Base-by-base conservation (phyloP, 1,140 invertebrate genomes). In the Drosophila elegans region DNA sequence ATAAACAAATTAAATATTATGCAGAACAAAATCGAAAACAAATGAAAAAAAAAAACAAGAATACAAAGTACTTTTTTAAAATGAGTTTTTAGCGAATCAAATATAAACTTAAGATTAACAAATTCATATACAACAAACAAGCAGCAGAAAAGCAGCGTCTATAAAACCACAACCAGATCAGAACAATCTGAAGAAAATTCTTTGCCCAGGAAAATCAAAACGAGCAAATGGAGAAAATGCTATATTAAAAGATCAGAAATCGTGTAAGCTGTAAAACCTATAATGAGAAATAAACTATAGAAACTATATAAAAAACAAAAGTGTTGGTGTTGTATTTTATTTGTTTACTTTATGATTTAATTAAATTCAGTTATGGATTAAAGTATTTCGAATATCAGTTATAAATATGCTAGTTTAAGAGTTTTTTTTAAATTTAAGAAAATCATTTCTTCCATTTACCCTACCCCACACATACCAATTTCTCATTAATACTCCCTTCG, bases 41-140 rank as follows among this genome's bases (percentile, higher is more conserved):
- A 63, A 54, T 44, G 46, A 63, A 52, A 75, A 63, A 54, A 39
- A 41, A 63, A 52, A 44, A 52, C 45, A 60, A 74, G 54, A 64
- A 80, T 49, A 73, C 69, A 76, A 63, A 69, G 57, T 84, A 83
- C 71, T 74, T 84, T 83, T 83, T 80, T 80, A 77, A 85, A 72
- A 80, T 85, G 80, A 84, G 68, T 84, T 85, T 83, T 84, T 84
- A 84, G 81, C 81, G 63, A 84, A 84, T 84, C 81, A 68, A 74
- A 84, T 73, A 80, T 85, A 62, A 85, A 77, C 39, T 69, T 85
- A 84, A 80, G 81, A 75, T 67, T 85, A 80, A 77, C 25, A 69
- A 77, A 84, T 84, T 84, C 76, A 67, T 84, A 79, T 75, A 76
- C 56, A 81, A 74, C 59, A 74, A 55, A 49, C 36, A 64, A 48